These are phyloP conservation scores for Idris sp. DNA, from an alignment of 1,140 invertebrate genomes.

Conservation along the genomic window DNA sequence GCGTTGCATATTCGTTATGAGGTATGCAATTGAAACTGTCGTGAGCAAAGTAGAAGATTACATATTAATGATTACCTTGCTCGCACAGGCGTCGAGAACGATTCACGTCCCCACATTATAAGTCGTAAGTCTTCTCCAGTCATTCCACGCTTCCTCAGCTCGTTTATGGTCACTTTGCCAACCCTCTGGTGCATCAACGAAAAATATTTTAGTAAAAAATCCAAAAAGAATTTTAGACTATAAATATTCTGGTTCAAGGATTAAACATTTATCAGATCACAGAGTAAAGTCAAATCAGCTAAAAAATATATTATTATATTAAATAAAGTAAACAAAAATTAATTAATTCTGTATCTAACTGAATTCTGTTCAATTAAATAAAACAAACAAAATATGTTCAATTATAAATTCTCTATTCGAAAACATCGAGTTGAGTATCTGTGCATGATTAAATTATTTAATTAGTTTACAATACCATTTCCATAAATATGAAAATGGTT, in stretches of 20 bases:
- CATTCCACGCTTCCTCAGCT: conserved; percentile 88
- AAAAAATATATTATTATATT: too few relatives aligned
- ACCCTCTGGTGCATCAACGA: conserved; percentile 82
- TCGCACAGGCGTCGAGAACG: conserved; percentile 90
- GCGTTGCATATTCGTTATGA: conserved; percentile 52
- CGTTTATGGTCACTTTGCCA: conserved; percentile 91
- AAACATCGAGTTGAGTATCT: too few relatives aligned
- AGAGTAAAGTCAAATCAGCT: conserved; percentile 7
- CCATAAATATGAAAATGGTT: too few relatives aligned
- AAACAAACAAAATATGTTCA: too few relatives aligned
- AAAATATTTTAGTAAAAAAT: conserved; percentile 39
- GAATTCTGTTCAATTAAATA: too few relatives aligned
- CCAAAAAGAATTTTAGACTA: conserved; percentile 24
- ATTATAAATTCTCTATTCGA: too few relatives aligned
- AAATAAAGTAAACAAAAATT: too few relatives aligned
- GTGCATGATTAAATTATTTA: too few relatives aligned
- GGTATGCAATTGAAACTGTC: conserved; percentile 59
- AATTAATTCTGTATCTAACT: too few relatives aligned
- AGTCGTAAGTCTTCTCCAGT: conserved; percentile 90
- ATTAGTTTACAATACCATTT: too few relatives aligned
- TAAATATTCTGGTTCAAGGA: conserved; percentile 19
- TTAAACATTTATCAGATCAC: conserved; percentile 26
- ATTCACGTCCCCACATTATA: conserved; percentile 92
- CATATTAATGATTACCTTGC: conserved; percentile 78
- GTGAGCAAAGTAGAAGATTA: conserved; percentile 59